These are phyloP conservation scores for Potamarius usumacintae DNA, from an alignment of 2,113 vertebrate genomes.

Conservation along the genomic window DNA sequence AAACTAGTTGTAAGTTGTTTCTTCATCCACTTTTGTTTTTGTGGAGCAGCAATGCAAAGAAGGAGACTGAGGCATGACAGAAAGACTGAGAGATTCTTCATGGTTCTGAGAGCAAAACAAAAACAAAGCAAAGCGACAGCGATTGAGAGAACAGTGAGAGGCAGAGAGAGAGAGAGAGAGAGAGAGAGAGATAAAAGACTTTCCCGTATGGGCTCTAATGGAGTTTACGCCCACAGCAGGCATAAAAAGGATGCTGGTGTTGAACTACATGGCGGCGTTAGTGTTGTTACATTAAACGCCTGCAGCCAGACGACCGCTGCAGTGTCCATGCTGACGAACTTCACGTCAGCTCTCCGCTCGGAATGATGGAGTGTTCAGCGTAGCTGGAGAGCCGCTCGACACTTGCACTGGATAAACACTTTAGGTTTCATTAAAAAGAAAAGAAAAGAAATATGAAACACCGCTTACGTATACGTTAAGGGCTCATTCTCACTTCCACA, in stretches of 20 bases:
- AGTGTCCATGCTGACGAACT: slow-evolving; percentile 15
- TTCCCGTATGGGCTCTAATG: slow-evolving; percentile 43
- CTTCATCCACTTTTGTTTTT: neutral
- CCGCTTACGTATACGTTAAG: neutral
- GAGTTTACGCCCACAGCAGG: slow-evolving; percentile 42
- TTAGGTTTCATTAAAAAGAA: neutral
- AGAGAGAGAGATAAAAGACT: slow-evolving; percentile 32
- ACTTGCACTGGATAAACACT: neutral
- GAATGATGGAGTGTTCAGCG: slow-evolving; percentile 32
- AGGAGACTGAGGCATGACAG: slow-evolving; percentile 2
- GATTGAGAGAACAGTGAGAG: neutral
- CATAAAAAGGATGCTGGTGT: slow-evolving; percentile 31
- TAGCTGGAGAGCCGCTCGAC: neutral
- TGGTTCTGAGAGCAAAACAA: slow-evolving; percentile 21
- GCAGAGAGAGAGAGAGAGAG: neutral
- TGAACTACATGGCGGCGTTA: slow-evolving; percentile 26
- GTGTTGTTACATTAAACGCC: slow-evolving; percentile 34
- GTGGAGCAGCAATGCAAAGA: neutral
- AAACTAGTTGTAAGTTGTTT: neutral
- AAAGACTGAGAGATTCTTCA: slow-evolving; percentile 28
- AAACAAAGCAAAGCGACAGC: neutral
- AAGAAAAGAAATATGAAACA: neutral
- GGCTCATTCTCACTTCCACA: neutral
- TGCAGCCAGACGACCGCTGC: slow-evolving; percentile 12
- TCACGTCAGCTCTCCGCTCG: slow-evolving; percentile 10